Percentiles rank a stretch among this genome's conserved stretches.
phyloP scores from a whole-genome alignment of 2,113 vertebrate species.

The Motacilla tschutschensis region DNA sequence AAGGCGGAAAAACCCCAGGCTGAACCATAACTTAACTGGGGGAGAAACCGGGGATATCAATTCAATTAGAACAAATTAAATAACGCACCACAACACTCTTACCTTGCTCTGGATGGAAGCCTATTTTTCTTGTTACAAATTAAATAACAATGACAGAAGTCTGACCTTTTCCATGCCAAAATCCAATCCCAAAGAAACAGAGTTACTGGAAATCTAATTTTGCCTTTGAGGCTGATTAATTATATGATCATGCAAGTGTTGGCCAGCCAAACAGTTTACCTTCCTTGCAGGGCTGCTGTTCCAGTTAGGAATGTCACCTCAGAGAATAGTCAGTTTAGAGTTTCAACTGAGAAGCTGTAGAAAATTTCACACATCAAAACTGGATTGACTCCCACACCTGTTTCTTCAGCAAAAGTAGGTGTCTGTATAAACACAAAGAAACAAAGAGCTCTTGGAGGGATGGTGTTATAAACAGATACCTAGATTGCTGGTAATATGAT shows the following conservation, averaged over 20 bases:
- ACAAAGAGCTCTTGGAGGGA: not conserved
- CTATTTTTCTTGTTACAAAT: constrained; percentile 40
- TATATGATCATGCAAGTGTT: constrained; percentile 9
- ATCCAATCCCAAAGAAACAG: constrained; percentile 42
- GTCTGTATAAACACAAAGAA: not conserved
- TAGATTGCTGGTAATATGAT: not conserved
- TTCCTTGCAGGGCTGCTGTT: constrained; percentile 24
- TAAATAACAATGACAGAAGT: constrained; percentile 29
- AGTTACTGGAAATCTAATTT: constrained; percentile 50
- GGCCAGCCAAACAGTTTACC: constrained; percentile 21
- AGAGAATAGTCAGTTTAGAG: not conserved
- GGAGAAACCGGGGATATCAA: too few relatives aligned
- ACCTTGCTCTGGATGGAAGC: not conserved
- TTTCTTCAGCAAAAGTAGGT: not conserved
- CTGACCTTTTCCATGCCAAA: constrained; percentile 52
- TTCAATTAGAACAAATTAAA: too few relatives aligned
- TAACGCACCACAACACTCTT: not conserved
- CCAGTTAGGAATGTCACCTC: constrained; percentile 7
- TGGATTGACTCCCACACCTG: constrained; percentile 9
- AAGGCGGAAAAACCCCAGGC: too few relatives aligned
- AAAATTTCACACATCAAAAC: not conserved
- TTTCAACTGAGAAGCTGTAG: constrained; percentile 5
- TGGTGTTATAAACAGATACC: not conserved
- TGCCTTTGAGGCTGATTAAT: constrained; percentile 32
- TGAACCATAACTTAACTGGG: too few relatives aligned